Conservation (phyloP, 2,113 vertebrate genomes). For the Seriola dumerili region DNA sequence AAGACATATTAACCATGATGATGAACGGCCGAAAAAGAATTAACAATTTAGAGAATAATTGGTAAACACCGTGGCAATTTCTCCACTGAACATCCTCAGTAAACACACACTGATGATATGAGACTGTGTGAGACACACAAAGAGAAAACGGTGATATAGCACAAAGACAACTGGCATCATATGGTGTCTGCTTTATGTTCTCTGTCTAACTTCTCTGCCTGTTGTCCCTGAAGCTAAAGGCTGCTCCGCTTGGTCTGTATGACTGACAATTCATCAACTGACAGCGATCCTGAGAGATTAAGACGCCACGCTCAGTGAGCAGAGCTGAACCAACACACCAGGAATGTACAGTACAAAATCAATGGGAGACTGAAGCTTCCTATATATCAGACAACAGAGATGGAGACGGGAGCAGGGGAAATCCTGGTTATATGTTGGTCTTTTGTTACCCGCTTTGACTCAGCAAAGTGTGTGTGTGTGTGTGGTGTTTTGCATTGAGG, state of each 20-base stretch:
- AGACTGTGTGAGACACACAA: slow-evolving; percentile 2
- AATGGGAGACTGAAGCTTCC: slow-evolving; percentile 68
- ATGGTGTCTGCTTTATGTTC: slow-evolving; percentile 9
- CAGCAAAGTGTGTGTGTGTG: slow-evolving; percentile 49
- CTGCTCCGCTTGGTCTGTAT: slow-evolving; percentile 38
- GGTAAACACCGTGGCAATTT: slow-evolving; percentile 35
- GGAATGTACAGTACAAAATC: slow-evolving; percentile 60
- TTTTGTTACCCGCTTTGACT: slow-evolving; percentile 61
- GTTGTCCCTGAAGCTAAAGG: slow-evolving; percentile 48
- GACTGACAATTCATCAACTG: slow-evolving; percentile 71
- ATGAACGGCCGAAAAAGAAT: slow-evolving; percentile 60
- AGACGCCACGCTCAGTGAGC: slow-evolving; percentile 57
- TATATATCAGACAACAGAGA: slow-evolving; percentile 63
- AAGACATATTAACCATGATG: slow-evolving; percentile 61
- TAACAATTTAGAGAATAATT: slow-evolving; percentile 58
- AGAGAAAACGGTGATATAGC: neutral
- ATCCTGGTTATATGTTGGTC: slow-evolving; percentile 54
- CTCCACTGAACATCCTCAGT: slow-evolving; percentile 1
- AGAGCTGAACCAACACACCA: slow-evolving; percentile 62
- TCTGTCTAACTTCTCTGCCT: slow-evolving; percentile 32
- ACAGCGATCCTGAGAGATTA: slow-evolving; percentile 71
- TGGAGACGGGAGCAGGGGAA: slow-evolving; percentile 40
- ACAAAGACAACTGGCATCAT: slow-evolving; percentile 4
- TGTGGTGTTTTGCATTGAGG: slow-evolving; percentile 47
- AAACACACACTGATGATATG: neutral